Base-by-base conservation (phyloP, 1,140 invertebrate species). In the Battus philenor region DNA sequence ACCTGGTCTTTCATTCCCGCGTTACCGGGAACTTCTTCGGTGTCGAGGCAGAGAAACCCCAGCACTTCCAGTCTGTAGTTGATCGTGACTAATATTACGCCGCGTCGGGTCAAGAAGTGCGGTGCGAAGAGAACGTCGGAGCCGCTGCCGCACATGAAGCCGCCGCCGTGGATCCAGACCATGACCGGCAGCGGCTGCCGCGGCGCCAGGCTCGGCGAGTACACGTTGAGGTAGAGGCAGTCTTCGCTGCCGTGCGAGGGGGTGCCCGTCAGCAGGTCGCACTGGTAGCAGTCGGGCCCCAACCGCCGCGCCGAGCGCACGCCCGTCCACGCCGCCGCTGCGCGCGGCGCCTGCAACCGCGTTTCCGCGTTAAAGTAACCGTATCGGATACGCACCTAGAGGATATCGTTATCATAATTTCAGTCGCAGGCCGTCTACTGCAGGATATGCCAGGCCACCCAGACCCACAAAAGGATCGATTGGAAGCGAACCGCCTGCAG, bases 1-100 rank as follows among this genome's bases (percentile, higher is more conserved):
- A 90, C 78, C 59, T 91, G 90, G 50, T 93, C 91, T 57, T 90
- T 88, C 44, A 93, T 76, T 0, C 90, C 92, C 11, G 88, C 88
- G 62, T 93, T 93, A 1, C 92, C 92, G 0, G 91, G 90, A 2
- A 87, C 88, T 64, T 76, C 90, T 79, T 78, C 87, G 16, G 73
- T 86, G 45, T 69, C 85, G 49, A 77, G 90, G 15, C 62, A 88
- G 33, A 88, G 58, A 5, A 70, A 70, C 0, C 67, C 67, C 0
- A 70, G 30, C 4, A 54, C 31, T 27, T 54, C 63, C 1, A 69
- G 45, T 31, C 66, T 51, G 29, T 64, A 69, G 32, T 69, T 69
- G 7, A 69, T 24, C 4, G 67, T 70, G 0, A 93, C 91, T 0
- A 93, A 65, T 1, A 93, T 84, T 1, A 93, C 86, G 13, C 88